Evolutionary conservation across 2,113 vertebrate genomes (phyloP).

Genomic region (Lophotis ruficrista): DNA sequence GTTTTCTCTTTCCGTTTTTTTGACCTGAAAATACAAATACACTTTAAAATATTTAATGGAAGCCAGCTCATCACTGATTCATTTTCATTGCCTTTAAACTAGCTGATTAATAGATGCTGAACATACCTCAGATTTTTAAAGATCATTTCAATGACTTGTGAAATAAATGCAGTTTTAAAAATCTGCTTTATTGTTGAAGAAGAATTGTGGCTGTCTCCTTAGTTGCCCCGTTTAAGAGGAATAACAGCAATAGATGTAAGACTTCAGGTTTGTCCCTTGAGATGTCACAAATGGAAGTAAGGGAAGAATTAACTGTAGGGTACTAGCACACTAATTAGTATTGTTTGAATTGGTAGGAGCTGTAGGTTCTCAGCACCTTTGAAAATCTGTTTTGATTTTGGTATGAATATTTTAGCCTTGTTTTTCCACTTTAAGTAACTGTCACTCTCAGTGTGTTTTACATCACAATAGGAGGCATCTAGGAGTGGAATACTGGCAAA

Average conservation of each 20-base stretch:
- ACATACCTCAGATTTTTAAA: not conserved
- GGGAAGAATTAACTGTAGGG: not conserved
- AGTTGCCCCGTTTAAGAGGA: not conserved
- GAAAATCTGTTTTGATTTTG: conserved; percentile 1
- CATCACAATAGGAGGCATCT: not conserved
- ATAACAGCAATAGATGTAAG: not conserved
- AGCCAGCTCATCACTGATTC: not conserved
- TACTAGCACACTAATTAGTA: not conserved
- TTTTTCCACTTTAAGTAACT: not conserved
- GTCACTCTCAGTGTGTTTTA: not conserved
- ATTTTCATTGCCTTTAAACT: not conserved
- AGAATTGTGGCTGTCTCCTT: not conserved
- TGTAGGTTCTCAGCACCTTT: not conserved
- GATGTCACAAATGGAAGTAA: not conserved
- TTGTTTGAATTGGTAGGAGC: not conserved
- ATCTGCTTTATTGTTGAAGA: not conserved
- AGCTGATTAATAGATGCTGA: not conserved
- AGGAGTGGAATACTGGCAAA: not conserved
- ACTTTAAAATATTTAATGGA: not conserved
- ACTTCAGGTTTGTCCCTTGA: not conserved
- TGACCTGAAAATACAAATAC: not conserved
- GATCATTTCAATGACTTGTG: not conserved
- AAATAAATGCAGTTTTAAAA: not conserved
- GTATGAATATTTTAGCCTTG: not conserved
- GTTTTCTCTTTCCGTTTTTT: not conserved